Percentiles rank a stretch among this genome's conserved stretches.
Evolutionary conservation across 2,797 vertebrate species (phyloP).

Genomic region (Yasuhikotakia modesta): DNA sequence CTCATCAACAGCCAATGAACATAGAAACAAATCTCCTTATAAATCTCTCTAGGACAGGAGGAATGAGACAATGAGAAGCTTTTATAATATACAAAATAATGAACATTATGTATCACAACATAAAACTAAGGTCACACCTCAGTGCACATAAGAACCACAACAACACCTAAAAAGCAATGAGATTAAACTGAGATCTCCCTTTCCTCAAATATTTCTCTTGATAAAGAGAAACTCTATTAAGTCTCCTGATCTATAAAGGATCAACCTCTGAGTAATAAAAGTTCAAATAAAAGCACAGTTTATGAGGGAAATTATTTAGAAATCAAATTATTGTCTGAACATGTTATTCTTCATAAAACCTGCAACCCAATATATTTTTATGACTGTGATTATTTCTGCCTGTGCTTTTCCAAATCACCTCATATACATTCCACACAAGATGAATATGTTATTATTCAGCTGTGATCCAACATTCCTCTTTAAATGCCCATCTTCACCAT

Average conservation of each 20-base stretch:
- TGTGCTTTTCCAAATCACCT: slow-evolving; percentile 17
- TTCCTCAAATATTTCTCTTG: too few relatives aligned
- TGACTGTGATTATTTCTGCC: slow-evolving; percentile 20
- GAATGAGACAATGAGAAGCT: background rate
- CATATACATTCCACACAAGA: slow-evolving; percentile 12
- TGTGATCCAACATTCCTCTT: slow-evolving; percentile 27
- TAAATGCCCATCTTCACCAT: slow-evolving; percentile 33
- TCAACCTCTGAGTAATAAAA: background rate
- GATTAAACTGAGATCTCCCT: background rate
- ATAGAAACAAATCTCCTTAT: slow-evolving; percentile 67
- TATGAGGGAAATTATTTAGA: slow-evolving; percentile 1
- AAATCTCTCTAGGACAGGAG: slow-evolving; percentile 70
- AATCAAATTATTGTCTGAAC: slow-evolving; percentile 23
- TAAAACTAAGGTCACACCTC: background rate
- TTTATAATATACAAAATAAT: slow-evolving; percentile 30
- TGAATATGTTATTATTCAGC: slow-evolving; percentile 4
- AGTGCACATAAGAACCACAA: background rate
- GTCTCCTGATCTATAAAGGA: slow-evolving; percentile 2
- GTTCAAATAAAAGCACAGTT: background rate
- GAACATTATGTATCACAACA: slow-evolving; percentile 1
- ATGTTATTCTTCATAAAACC: slow-evolving; percentile 23
- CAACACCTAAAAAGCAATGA: background rate
- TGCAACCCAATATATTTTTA: slow-evolving; percentile 33
- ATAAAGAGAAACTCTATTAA: background rate
- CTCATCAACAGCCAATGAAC: slow-evolving; percentile 81